phyloP scores from a whole-genome alignment of 2,888 invertebrate genomes.

The Phaedon cochleariae region DNA sequence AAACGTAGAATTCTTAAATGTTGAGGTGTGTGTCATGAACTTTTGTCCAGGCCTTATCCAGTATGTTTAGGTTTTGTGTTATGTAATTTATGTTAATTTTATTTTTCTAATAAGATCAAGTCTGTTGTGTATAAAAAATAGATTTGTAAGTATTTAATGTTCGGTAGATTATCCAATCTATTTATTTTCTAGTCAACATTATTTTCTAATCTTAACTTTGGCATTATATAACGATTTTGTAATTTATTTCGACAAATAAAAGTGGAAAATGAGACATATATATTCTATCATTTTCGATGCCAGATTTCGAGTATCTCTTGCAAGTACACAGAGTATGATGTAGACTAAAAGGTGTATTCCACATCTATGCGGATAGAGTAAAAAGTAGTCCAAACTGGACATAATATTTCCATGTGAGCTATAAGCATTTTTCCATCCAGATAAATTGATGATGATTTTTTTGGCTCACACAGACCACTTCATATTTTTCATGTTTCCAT shows the following conservation, averaged over 20 bases:
- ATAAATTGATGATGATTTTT: constrained; percentile 23
- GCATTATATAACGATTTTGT: constrained; percentile 49
- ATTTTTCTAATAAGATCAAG: constrained; percentile 48
- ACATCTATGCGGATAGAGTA: constrained; percentile 58
- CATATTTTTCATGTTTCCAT: neutral
- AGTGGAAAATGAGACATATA: constrained; percentile 36
- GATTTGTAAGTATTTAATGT: constrained; percentile 56
- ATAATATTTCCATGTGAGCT: constrained; percentile 33
- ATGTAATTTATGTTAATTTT: constrained; percentile 50
- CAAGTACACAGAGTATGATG: constrained; percentile 36
- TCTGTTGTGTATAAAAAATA: constrained; percentile 54
- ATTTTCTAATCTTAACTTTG: constrained; percentile 47
- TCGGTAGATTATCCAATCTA: constrained; percentile 52
- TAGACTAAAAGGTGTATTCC: constrained; percentile 48
- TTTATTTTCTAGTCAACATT: constrained; percentile 51
- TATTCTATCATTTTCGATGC: constrained; percentile 43
- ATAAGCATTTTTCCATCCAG: constrained; percentile 28
- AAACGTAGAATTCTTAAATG: no score
- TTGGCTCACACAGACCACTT: neutral
- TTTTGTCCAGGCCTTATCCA: neutral
- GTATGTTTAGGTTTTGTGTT: constrained; percentile 18
- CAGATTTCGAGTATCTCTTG: constrained; percentile 39
- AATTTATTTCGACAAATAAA: constrained; percentile 52
- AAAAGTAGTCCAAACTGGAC: constrained; percentile 64
- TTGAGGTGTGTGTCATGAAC: neutral